Base-by-base conservation (phyloP, 1,140 invertebrate genomes). In the Mamestra configurata region DNA sequence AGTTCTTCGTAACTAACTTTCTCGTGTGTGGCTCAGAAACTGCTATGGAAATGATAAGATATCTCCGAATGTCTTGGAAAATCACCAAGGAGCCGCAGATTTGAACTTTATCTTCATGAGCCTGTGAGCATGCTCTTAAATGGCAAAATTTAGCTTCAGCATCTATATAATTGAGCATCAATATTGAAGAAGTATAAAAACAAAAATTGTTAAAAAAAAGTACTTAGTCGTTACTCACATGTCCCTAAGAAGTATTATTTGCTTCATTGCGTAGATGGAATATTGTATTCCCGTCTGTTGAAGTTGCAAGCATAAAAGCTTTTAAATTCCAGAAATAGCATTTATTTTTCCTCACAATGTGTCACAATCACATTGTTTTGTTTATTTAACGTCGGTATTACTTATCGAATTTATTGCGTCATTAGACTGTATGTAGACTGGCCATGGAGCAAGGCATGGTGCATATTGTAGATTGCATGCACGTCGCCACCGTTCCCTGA, bases 381-480 rank as follows among this genome's bases (percentile, higher is more conserved):
- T 59, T 75, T 55, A 72, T 55, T 24, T 37, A 13, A 20, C 18
- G 4, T 24, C 27, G 27, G 5, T 75, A 37, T 68, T 24, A 68
- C 18, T 40, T 49, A 35, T 77, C 57, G 73, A 64, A 27, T 86
- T 81, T 72, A 71, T 82, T 75, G 8, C 77, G 53, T 20, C 76
- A 82, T 64, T 51, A 73, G 64, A 81, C 27, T 31, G 43, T 46
- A 37, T 76, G 35, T 13, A 68, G 81, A n/a, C 59, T 46, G 75
- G 51, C 77, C 43, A 57, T 57, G 43, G 46, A 37, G 0, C 8
- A 37, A 27, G 70, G 1, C 13, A 18, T 31, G 73, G 66, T 79
- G 31, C 55, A 71, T 83, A 81, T 86, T 84, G 72, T 78, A 24
- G 75, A 89, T 85, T 86, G 77, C 86, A 80, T 82, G 72, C 88